Evolutionary conservation across 2,797 vertebrate genomes (phyloP).

Genomic region (Parotocinclus haroldoi): DNA sequence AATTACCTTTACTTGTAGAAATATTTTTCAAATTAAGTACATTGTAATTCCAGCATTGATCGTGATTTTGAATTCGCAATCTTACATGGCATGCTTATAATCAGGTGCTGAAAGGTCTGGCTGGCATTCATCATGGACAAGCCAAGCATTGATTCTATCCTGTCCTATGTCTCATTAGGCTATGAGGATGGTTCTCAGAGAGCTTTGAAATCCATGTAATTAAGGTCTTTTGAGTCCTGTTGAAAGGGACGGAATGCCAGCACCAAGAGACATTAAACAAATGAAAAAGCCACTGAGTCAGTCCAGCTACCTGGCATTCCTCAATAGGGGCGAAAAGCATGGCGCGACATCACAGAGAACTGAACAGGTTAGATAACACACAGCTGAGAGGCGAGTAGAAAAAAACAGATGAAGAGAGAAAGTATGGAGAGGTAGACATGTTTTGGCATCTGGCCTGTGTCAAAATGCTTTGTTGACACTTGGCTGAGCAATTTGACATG

Average conservation of each 20-base stretch:
- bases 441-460: constrained; percentile 17
- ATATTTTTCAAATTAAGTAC: too few species aligned
- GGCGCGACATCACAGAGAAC: constrained; percentile 33
- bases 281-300: constrained; percentile 16
- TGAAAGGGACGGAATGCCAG: constrained; percentile 41
- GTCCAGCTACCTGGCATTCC: constrained; percentile 34
- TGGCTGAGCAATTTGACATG: not conserved
- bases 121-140: not conserved
- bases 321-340: constrained; percentile 29
- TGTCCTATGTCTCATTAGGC: constrained; percentile 38
- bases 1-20: not conserved
- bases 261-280: constrained; percentile 38
- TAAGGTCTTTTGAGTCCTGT: constrained; percentile 33
- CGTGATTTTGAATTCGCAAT: constrained; percentile 13
- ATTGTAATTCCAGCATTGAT: too few species aligned
- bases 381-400: constrained; percentile 5
- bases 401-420: not conserved
- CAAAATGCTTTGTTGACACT: constrained; percentile 29
- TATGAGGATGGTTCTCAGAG: constrained; percentile 37
- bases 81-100: constrained; percentile 30
- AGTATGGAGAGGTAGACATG: constrained; percentile 5
- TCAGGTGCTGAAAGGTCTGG: constrained; percentile 34
- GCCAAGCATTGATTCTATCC: constrained; percentile 14
- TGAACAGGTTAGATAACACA: constrained; percentile 20
- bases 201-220: constrained; percentile 42